Conservation (phyloP, 2,797 vertebrate genomes). For the Crenuchus spilurus region DNA sequence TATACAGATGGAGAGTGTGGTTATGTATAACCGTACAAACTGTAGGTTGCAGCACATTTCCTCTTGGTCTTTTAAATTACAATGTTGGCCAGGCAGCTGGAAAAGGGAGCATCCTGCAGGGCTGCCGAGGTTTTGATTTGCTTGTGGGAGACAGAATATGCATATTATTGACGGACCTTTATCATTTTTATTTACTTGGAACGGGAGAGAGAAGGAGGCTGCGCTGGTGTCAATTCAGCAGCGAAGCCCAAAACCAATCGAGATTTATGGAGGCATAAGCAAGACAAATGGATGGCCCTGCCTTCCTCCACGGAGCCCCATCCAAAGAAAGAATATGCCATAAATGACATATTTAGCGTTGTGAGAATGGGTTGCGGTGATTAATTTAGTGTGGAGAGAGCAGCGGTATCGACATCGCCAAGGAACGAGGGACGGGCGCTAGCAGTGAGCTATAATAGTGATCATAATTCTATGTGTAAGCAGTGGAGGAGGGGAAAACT, state of each 20-base stretch:
- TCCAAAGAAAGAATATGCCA: constrained; percentile 36
- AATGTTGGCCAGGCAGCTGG: constrained; percentile 1
- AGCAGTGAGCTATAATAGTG: constrained; percentile 40
- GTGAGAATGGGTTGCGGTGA: constrained; percentile 30
- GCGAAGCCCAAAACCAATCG: constrained; percentile 41
- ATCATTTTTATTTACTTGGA: constrained; percentile 51
- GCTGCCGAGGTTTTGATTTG: constrained; percentile 27
- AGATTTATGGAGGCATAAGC: constrained; percentile 54
- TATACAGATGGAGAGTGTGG: no score
- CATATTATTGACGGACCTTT: constrained; percentile 44
- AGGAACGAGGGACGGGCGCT: constrained; percentile 3
- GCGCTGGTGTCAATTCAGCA: constrained; percentile 37
- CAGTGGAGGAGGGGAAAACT: background rate
- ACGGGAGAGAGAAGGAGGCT: constrained; percentile 13
- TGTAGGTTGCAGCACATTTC: background rate
- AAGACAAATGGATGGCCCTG: constrained; percentile 47
- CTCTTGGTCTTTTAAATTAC: background rate
- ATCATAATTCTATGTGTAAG: constrained; percentile 50
- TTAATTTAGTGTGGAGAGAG: constrained; percentile 46
- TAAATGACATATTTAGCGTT: constrained; percentile 54
- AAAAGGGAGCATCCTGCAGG: constrained; percentile 6
- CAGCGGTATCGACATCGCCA: constrained; percentile 31
- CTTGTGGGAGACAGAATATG: constrained; percentile 23
- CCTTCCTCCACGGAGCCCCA: background rate
- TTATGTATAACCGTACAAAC: background rate